Conservation (phyloP, 53 echinoderm and acorn worm species). For the Henricia sp. region DNA sequence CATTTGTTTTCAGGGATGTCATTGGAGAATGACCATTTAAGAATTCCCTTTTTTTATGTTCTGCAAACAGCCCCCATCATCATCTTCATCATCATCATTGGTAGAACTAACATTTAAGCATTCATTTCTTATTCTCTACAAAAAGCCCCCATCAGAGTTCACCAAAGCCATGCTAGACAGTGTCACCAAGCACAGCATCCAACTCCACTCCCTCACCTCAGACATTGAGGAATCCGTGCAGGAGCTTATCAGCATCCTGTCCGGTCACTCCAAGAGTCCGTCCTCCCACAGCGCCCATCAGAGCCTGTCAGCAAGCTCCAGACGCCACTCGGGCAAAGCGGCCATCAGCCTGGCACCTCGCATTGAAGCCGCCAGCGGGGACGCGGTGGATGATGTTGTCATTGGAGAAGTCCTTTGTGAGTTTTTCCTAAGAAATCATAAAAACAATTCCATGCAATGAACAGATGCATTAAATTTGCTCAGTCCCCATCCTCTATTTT, state of each 20-base stretch:
- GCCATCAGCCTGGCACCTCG: conserved; percentile 5
- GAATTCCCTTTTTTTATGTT: too few species aligned
- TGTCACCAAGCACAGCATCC: conserved; percentile 65
- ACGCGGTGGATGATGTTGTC: conserved; percentile 56
- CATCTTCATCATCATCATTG: too few species aligned
- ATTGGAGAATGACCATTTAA: too few species aligned
- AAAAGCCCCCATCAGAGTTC: conserved; percentile 87
- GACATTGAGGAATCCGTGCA: conserved; percentile 85
- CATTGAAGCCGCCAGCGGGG: conserved; percentile 49
- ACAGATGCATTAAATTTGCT: too few species aligned
- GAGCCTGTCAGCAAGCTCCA: conserved; percentile 40
- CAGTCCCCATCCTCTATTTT: too few species aligned
- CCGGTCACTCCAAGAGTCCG: conserved; percentile 64
- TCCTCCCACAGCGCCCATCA: conserved; percentile 29
- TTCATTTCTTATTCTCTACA: too few species aligned
- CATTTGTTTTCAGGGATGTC: too few species aligned
- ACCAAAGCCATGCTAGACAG: conserved; percentile 74
- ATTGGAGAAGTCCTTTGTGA: conserved; percentile 64
- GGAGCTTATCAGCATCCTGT: conserved; percentile 79
- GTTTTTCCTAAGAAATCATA: background rate
- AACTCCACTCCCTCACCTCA: conserved; percentile 67
- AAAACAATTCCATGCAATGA: too few species aligned
- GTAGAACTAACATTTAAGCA: too few species aligned
- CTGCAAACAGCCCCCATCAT: too few species aligned
- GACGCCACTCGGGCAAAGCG: conserved; percentile 26